These are phyloP conservation scores for Aptenodytes patagonicus DNA, from an alignment of 2,113 vertebrate genomes.

Conservation along the genomic window DNA sequence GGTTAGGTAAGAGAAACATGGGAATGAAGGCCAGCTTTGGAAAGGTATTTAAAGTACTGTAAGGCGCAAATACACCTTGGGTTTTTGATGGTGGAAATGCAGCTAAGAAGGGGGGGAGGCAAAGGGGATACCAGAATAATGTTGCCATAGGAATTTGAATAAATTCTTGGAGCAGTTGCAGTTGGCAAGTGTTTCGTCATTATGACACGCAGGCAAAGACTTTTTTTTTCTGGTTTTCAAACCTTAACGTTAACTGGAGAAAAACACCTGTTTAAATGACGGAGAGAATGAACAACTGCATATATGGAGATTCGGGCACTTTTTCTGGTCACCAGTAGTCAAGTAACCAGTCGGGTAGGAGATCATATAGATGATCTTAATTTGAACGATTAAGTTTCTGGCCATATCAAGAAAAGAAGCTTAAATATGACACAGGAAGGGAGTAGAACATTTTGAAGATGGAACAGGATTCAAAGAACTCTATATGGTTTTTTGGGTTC, in stretches of 20 bases:
- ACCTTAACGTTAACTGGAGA: background rate
- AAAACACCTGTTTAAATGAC: background rate
- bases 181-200: background rate
- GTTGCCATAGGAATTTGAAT: background rate
- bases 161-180: background rate
- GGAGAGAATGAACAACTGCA: background rate
- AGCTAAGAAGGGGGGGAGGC: too few species aligned
- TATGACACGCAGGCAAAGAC: background rate
- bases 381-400: background rate
- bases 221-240: background rate
- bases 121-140: background rate
- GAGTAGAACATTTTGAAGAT: background rate
- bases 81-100: background rate
- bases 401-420: background rate
- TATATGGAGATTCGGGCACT: background rate
- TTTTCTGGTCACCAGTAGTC: background rate
- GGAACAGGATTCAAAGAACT: background rate
- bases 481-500: fast-evolving
- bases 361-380: background rate
- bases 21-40: background rate
- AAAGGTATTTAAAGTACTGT: background rate
- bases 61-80: background rate
- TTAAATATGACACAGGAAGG: background rate
- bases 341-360: background rate
- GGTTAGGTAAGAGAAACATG: background rate